A percentile compares a stretch with the other conserved stretches of the same genome.
These are phyloP conservation scores for Orientallactaga sibirica DNA, from an alignment of 2,797 vertebrate genomes.

Conservation along the genomic window DNA sequence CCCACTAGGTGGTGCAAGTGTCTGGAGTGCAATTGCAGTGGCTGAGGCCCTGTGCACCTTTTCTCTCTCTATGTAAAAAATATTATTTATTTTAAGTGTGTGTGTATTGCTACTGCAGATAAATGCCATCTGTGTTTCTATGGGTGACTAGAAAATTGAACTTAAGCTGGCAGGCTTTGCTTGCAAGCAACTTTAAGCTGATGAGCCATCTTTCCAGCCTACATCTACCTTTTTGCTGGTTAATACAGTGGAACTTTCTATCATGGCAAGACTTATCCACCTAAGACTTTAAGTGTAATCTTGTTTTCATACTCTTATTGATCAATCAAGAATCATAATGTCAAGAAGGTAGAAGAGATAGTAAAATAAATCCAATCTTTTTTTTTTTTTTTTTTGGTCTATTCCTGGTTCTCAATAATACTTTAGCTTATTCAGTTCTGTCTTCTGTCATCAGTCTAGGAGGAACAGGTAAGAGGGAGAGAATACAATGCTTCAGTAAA, in stretches of 20 bases:
- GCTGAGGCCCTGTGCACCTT: no score
- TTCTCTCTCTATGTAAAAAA: no score
- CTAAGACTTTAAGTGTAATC: not conserved
- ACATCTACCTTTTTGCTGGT: not conserved
- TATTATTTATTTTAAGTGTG: no score
- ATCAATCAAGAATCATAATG: not conserved
- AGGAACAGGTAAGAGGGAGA: not conserved
- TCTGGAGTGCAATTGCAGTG: no score
- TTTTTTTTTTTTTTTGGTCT: not conserved
- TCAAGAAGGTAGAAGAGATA: not conserved
- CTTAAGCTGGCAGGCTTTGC: no score
- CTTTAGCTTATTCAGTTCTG: not conserved
- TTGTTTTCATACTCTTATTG: not conserved
- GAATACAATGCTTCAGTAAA: not conserved
- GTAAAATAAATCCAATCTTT: accelerated
- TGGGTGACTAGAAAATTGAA: no score
- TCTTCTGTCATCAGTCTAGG: not conserved
- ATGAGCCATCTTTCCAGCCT: not conserved
- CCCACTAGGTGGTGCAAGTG: no score
- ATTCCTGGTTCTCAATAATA: not conserved
- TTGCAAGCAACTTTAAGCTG: no score
- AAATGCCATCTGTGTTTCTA: no score
- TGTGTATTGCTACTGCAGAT: no score
- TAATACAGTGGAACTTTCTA: not conserved
- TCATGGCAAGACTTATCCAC: not conserved